Conservation (phyloP, 2,113 vertebrate genomes). For the Scolopax mira region DNA sequence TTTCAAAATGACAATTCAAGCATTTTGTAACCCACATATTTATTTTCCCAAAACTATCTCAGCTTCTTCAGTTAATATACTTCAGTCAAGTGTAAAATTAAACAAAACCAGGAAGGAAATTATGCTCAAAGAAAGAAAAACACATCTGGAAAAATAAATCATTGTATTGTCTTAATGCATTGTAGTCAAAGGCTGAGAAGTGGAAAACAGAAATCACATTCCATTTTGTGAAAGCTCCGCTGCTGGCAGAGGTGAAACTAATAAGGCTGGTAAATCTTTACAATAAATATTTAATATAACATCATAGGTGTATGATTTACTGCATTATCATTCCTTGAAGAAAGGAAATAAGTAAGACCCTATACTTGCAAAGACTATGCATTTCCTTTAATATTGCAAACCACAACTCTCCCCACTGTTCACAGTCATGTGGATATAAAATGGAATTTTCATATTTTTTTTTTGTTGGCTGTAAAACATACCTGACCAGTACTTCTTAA, state of each 20-base stretch:
- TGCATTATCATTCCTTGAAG: constrained; percentile 21
- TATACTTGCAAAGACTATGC: not conserved
- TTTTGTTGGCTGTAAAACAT: not conserved
- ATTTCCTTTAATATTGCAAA: not conserved
- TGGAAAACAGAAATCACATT: constrained; percentile 31
- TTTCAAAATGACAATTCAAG: not conserved
- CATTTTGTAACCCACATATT: not conserved
- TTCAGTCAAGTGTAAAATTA: constrained; percentile 55
- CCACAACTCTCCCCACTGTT: not conserved
- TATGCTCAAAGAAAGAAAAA: constrained; percentile 36
- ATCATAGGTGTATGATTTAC: constrained; percentile 35
- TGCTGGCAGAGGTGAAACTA: constrained; percentile 36
- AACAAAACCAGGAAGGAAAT: constrained; percentile 43
- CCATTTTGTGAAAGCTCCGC: constrained; percentile 2
- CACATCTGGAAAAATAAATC: constrained; percentile 38
- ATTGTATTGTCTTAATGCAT: not conserved
- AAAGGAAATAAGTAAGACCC: not conserved
- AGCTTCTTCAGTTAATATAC: constrained; percentile 5
- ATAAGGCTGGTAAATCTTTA: constrained; percentile 37
- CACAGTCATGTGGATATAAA: not conserved
- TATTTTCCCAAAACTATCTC: constrained; percentile 1
- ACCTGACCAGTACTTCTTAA: not conserved
- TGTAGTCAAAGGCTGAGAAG: constrained; percentile 27
- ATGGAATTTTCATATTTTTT: not conserved
- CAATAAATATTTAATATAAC: constrained; percentile 62